Conservation (phyloP, 2,113 vertebrate species). For the Odontophorus gujanensis region DNA sequence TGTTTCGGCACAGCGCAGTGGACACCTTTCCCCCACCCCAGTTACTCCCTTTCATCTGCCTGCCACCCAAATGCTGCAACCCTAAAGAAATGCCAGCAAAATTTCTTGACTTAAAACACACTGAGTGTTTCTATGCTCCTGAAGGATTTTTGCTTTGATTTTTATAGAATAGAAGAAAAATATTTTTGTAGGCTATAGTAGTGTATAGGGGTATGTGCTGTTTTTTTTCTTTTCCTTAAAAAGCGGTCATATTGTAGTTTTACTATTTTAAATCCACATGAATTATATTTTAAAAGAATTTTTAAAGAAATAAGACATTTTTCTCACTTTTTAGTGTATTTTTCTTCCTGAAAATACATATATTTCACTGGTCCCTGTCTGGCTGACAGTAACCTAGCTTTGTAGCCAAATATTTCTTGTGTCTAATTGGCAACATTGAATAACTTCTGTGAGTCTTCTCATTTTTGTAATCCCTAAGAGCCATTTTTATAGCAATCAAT, state of each 20-base stretch:
- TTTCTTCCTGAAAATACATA: background rate
- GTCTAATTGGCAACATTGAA: background rate
- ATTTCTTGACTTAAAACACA: background rate
- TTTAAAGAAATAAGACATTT: background rate
- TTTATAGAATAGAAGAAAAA: background rate
- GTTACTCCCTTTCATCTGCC: background rate
- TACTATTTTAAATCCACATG: background rate
- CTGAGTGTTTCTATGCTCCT: background rate
- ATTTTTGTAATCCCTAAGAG: slow-evolving; percentile 51
- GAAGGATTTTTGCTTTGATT: background rate
- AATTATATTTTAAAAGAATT: background rate
- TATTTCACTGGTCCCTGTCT: background rate
- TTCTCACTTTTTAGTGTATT: background rate
- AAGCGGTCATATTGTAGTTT: background rate
- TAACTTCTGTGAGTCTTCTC: slow-evolving; percentile 5
- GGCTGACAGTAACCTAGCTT: background rate
- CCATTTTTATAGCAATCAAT: slow-evolving; percentile 64
- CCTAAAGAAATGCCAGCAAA: background rate
- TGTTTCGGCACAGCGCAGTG: background rate
- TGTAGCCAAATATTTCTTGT: background rate
- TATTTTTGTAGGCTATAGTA: background rate
- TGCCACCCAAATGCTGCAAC: background rate
- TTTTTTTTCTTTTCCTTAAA: fast-evolving
- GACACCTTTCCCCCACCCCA: background rate
- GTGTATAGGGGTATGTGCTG: background rate